Base-by-base conservation (phyloP, 2,113 vertebrate species). In the Amphilophus citrinellus region DNA sequence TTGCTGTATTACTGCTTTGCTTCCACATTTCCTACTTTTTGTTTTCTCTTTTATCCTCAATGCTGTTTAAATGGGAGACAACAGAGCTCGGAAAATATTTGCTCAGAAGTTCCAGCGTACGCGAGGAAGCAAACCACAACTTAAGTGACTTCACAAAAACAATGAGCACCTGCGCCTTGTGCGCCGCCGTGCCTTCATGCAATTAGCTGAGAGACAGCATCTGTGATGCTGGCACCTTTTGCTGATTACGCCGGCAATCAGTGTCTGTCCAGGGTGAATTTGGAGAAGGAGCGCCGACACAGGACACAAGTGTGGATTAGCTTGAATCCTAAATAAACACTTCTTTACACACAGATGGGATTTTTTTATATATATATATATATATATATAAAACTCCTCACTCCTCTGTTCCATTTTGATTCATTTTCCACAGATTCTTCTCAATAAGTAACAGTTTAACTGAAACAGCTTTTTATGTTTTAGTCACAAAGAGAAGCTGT, bases 181-280 rank as follows among this genome's bases (percentile, higher is more conserved):
- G 37, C 42, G 60, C 82, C 30, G 61, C 76, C 60, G 65, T 59
- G 80, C 79, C 80, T 84, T 87, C 61, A 14, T 75, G 63, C 83
- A 87, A 88, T 92, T 92, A 88, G 91, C 61, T 59, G 75, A 81
- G 85, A 90, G 86, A 71, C 75, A 35, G 79, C 93, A 91, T 89
- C 89, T 93, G 93, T 73, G 90, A 85, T 83, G 75, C 76, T 86
- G 90, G 91, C 85, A 87, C 77, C 84, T 73, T 87, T 84, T 42
- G 86, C 87, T 89, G 86, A 83, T 89, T 83, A 75, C 10, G 15
- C 32, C 11, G 62, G 84, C 86, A 91, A 83, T 88, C 88, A 76
- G 84, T 60, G 39, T 27, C 83, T 62, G 78, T 88, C 83, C 88
- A 86, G 79, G 83, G 77, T 75, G 88, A 82, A 82, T 85, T 80